Evolutionary conservation across 2,888 invertebrate genomes (phyloP), one percentile per base, ranked within the genome.

Genomic region (Drosophila infuscata): DNA sequence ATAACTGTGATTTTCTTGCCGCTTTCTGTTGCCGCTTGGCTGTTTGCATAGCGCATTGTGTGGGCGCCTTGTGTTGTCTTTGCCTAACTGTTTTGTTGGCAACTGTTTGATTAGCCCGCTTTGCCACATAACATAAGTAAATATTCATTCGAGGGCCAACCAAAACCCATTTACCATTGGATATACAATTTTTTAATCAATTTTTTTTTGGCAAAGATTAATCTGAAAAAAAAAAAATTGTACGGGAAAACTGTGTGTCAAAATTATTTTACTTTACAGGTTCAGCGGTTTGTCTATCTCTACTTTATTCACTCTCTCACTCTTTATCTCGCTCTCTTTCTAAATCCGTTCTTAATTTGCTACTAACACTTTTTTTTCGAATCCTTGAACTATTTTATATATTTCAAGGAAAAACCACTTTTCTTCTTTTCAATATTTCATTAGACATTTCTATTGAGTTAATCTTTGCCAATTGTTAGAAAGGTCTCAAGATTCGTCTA

Each of bases 21-120:
- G 53, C 46, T 29, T n/a, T 59, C 49, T 41, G 46, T 25, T 25
- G 25, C 25, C 25, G 25, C 25, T 25, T 25, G 25, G 36, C 70
- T 80, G 75, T 77, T 79, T 78, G 53, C 70, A 35, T 66, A 80
- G 70, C 67, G 49, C 58, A 62, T 65, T 80, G 70, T 75, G 67
- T 64, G 64, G 80, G 76, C 66, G 65, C 32, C 69, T 69, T 61
- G 30, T 57, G 68, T 60, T 76, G 30, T 43, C 67, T 52, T 75
- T 75, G 64, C 57, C 35, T 80, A 80, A 70, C 70, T 78, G 80
- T 70, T 77, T 80, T 75, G 51, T 48, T 66, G 51, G 52, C 61
- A 67, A 70, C 46, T 82, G 70, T 85, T 83, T 83, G 86, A 88
- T 85, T 85, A 85, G 88, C 74, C 72, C 72, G 76, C 51, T 58